Percentiles rank a stretch among this genome's conserved stretches.
Conservation (phyloP, 2,888 invertebrate genomes). For the Melieria omissa region DNA sequence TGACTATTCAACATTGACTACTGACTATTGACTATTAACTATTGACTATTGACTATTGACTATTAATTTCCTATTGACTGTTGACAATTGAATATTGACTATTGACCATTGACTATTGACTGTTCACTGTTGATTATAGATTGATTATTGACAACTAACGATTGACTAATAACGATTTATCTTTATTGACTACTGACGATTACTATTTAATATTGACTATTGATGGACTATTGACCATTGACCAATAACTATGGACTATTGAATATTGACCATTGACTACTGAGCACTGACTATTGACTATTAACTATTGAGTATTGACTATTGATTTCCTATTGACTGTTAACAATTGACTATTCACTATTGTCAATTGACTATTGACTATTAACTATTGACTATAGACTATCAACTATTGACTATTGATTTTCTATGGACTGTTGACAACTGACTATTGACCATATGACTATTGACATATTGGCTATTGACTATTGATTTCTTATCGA, state of each 20-base stretch:
- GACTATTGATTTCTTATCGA: neutral
- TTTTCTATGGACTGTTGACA: too few species aligned
- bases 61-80: too few species aligned
- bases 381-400: too few species aligned
- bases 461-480: neutral
- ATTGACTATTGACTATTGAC: neutral
- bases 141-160: neutral
- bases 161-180: neutral
- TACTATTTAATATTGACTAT: neutral
- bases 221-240: neutral
- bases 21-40: neutral
- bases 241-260: neutral
- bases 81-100: too few species aligned
- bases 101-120: too few species aligned
- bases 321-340: too few species aligned
- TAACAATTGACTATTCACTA: too few species aligned
- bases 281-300: neutral
- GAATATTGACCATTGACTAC: neutral
- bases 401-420: too few species aligned
- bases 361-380: too few species aligned
- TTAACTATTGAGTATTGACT: neutral
- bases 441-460: neutral
- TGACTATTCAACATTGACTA: neutral
- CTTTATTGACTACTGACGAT: neutral
- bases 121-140: too few species aligned